Evolutionary conservation across 2,888 invertebrate species (phyloP).

Genomic region (Odiellus spinosus): DNA sequence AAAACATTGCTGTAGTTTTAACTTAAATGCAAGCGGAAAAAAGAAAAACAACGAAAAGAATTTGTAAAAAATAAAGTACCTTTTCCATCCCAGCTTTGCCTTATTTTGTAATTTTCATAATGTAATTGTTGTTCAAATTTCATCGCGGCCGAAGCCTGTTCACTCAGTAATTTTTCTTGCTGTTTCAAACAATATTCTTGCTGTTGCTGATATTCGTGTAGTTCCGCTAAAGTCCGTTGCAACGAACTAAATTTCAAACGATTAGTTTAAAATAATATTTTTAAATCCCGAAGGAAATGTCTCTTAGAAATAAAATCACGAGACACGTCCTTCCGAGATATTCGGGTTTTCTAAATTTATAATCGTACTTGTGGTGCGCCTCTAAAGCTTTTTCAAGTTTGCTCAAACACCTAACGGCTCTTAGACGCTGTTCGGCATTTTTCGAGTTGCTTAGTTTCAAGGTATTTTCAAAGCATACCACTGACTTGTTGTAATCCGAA

Average conservation of each 20-base stretch:
- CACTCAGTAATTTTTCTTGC: slow-evolving; percentile 41
- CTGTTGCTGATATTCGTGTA: slow-evolving; percentile 45
- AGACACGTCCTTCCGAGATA: too few relatives aligned
- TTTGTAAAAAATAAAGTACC: slow-evolving; percentile 12
- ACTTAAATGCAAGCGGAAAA: too few relatives aligned
- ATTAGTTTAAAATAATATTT: too few relatives aligned
- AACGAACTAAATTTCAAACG: slow-evolving; percentile 34
- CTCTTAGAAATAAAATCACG: too few relatives aligned
- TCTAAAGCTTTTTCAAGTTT: slow-evolving; percentile 45
- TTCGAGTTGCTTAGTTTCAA: slow-evolving; percentile 46
- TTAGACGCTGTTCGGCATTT: slow-evolving; percentile 42
- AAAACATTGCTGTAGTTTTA: too few relatives aligned
- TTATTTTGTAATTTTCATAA: slow-evolving; percentile 30
- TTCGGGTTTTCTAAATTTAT: too few relatives aligned
- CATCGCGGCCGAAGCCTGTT: slow-evolving; percentile 36
- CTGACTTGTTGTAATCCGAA: slow-evolving; percentile 52
- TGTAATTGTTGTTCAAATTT: slow-evolving; percentile 28
- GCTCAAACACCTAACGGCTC: slow-evolving; percentile 50
- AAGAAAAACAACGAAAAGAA: slow-evolving; percentile 12
- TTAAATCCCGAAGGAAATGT: too few relatives aligned
- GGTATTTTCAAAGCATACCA: slow-evolving; percentile 48
- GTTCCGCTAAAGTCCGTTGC: slow-evolving; percentile 43
- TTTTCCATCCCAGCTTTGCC: slow-evolving; percentile 24
- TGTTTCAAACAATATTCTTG: slow-evolving; percentile 44
- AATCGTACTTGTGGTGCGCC: slow-evolving; percentile 49